A percentile compares a stretch with the other conserved stretches of the same genome.
phyloP scores from a whole-genome alignment of 2,113 vertebrate genomes.

The Tylochromis polylepis region DNA sequence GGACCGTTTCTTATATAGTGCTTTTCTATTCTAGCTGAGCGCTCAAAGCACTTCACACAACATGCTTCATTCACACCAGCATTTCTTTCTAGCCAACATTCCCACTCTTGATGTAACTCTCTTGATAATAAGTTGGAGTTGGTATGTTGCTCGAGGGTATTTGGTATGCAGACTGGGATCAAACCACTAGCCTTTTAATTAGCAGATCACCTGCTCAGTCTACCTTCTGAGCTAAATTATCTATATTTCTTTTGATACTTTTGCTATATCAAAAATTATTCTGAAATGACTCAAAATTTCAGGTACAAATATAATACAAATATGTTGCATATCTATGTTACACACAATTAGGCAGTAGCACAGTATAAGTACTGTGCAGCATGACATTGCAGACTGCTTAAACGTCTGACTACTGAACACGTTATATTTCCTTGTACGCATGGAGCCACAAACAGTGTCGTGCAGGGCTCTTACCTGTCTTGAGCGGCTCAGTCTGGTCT shows the following conservation, averaged over 20 bases:
- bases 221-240: background rate
- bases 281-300: background rate
- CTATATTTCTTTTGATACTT: background rate
- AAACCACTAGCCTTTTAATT: background rate
- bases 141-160: background rate
- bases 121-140: background rate
- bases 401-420: background rate
- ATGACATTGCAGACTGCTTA: background rate
- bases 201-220: background rate
- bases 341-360: background rate
- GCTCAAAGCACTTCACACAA: background rate
- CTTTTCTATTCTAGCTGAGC: background rate
- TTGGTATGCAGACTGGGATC: background rate
- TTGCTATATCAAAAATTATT: background rate
- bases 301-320: background rate
- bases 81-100: background rate
- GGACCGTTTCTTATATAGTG: background rate
- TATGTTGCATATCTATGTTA: background rate
- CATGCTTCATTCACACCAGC: background rate
- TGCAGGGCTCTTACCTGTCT: constrained; percentile 65
- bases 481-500: constrained; percentile 75
- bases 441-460: background rate
- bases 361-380: background rate
- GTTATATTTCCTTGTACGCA: background rate
- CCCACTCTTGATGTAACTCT: background rate